Conservation (phyloP, 92 coral and sea anemone genomes). For the Zoanthus sansibaricus region DNA sequence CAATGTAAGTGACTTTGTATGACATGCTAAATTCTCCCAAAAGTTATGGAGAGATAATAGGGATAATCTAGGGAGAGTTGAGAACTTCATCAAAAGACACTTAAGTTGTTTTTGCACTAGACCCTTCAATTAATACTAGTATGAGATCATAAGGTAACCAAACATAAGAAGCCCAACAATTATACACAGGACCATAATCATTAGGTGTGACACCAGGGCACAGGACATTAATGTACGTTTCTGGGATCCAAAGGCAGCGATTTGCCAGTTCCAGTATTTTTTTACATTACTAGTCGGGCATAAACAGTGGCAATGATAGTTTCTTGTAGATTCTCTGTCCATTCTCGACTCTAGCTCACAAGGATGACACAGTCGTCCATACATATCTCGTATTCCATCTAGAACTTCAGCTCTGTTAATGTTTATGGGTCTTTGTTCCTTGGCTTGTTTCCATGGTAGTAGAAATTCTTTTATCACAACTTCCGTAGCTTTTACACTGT, state of each 20-base stretch:
- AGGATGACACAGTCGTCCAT: constrained; percentile 87
- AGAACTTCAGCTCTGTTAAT: constrained; percentile 75
- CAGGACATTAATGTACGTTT: constrained; percentile 71
- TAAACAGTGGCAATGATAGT: constrained; percentile 73
- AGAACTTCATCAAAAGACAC: too few relatives aligned
- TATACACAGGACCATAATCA: constrained; percentile 80
- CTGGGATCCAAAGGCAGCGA: constrained; percentile 78
- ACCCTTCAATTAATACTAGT: constrained; percentile 38
- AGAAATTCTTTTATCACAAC: constrained; percentile 39
- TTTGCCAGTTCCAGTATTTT: constrained; percentile 87
- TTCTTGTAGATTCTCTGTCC: constrained; percentile 70
- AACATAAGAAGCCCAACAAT: constrained; percentile 78
- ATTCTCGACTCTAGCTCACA: constrained; percentile 81
- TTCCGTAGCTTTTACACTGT: constrained; percentile 27
- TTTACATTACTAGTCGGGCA: constrained; percentile 80
- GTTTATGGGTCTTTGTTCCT: constrained; percentile 74
- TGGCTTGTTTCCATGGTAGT: constrained; percentile 90
- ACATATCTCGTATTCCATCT: constrained; percentile 85
- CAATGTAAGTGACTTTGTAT: too few relatives aligned
- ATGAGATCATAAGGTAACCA: constrained; percentile 77
- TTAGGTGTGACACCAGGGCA: constrained; percentile 82
- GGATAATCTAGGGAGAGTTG: too few relatives aligned
- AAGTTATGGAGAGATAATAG: too few relatives aligned
- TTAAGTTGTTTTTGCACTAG: too few relatives aligned
- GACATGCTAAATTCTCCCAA: too few relatives aligned